phyloP scores from a whole-genome alignment of 2,888 invertebrate species.

The Drosophila flavopinicola region DNA sequence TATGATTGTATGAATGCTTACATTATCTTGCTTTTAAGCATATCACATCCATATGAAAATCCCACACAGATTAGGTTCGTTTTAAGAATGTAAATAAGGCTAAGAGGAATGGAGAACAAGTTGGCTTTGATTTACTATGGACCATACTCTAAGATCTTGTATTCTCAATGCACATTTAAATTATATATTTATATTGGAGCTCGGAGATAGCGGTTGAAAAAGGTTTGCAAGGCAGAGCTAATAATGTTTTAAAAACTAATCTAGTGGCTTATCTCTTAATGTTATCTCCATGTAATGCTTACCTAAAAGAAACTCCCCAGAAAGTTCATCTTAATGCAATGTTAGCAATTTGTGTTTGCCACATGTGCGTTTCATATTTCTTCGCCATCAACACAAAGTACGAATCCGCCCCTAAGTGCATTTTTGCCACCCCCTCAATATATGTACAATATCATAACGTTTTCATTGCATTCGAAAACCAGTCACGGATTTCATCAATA shows the following conservation, averaged over 20 bases:
- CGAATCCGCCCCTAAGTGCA: constrained; percentile 50
- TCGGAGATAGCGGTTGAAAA: no score
- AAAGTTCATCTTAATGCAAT: not conserved
- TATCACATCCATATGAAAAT: no score
- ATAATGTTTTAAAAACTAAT: not conserved
- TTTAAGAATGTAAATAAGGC: no score
- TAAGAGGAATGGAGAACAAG: no score
- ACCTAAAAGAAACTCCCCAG: not conserved
- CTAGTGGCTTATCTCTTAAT: not conserved
- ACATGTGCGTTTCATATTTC: constrained; percentile 22
- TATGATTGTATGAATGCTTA: no score
- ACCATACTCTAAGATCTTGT: no score
- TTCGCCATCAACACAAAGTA: constrained; percentile 9
- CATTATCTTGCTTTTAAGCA: no score
- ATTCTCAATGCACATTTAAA: no score
- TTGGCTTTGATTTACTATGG: no score
- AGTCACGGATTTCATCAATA: constrained; percentile 39
- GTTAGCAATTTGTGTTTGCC: constrained; percentile 4
- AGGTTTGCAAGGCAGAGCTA: no score
- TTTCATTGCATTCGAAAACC: constrained; percentile 39
- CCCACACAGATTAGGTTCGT: no score
- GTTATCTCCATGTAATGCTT: not conserved
- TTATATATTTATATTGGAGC: no score
- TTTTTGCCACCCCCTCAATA: constrained; percentile 21
- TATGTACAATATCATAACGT: constrained; percentile 7